Percentiles rank a stretch among this genome's conserved stretches.
These are phyloP conservation scores for Polydrusus cervinus DNA, from an alignment of 2,888 invertebrate species.

Conservation along the genomic window DNA sequence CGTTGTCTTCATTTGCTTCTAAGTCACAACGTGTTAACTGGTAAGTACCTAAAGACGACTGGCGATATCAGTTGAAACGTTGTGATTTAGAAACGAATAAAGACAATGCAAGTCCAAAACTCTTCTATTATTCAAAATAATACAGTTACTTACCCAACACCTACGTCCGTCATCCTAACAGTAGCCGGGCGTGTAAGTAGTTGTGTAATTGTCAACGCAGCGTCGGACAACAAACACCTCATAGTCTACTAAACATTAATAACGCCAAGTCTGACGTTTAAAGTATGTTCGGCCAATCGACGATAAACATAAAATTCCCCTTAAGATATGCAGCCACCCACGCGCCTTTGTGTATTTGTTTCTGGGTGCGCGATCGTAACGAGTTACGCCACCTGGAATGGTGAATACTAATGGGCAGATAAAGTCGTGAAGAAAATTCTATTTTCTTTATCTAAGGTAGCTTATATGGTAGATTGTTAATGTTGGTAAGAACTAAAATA, in stretches of 20 bases:
- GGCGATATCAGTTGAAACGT: too few relatives aligned
- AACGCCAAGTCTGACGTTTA: conserved; percentile 41
- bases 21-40: too few relatives aligned
- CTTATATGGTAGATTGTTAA: conserved; percentile 3
- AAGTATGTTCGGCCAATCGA: conserved; percentile 20
- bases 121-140: conserved; percentile 6
- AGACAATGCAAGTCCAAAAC: too few relatives aligned
- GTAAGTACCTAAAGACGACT: too few relatives aligned
- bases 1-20: too few relatives aligned
- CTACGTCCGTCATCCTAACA: conserved; percentile 36
- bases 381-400: conserved; percentile 31
- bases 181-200: conserved; percentile 52
- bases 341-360: conserved; percentile 34
- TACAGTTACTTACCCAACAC: conserved; percentile 10
- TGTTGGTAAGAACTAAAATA: background rate
- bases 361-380: conserved; percentile 36
- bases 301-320: conserved; percentile 35
- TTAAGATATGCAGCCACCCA: conserved; percentile 44
- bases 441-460: background rate
- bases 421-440: background rate
- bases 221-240: conserved; percentile 46
- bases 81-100: too few relatives aligned
- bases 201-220: conserved; percentile 54
- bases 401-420: conserved; percentile 11
- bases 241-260: conserved; percentile 46